Evolutionary conservation across 2,113 vertebrate genomes (phyloP).

Genomic region (Galbula dea): DNA sequence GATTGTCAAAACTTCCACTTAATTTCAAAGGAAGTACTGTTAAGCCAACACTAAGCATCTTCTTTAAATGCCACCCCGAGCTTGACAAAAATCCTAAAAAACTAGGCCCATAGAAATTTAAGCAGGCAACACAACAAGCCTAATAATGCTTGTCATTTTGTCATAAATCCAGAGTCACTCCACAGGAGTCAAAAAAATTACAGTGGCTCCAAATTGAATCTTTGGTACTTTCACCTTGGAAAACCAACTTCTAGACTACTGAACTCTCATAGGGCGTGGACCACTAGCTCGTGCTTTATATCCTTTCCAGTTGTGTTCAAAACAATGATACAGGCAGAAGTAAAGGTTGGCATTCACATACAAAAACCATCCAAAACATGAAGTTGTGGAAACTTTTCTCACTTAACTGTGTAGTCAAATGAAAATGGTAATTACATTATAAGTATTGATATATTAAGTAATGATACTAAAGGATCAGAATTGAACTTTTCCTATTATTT

Average conservation of each 20-base stretch:
- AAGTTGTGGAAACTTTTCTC: not conserved
- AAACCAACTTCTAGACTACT: not conserved
- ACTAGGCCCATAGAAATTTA: not conserved
- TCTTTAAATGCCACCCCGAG: not conserved
- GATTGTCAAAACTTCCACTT: not conserved
- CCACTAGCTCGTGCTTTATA: accelerated
- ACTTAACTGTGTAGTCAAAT: not conserved
- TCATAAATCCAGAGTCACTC: not conserved
- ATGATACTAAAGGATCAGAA: not conserved
- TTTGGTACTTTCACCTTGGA: not conserved
- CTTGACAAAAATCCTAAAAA: not conserved
- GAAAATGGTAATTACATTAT: not conserved
- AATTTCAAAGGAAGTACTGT: not conserved
- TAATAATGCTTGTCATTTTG: not conserved
- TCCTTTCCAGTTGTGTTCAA: not conserved
- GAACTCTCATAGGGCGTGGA: not conserved
- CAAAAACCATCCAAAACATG: not conserved
- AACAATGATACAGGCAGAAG: not conserved
- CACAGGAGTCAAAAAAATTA: not conserved
- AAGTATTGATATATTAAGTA: not conserved
- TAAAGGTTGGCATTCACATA: not conserved
- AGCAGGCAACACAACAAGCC: not conserved
- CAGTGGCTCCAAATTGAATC: not conserved
- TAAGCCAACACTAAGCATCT: not conserved
- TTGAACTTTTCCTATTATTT: not conserved